These are phyloP conservation scores for Atta texana DNA, from an alignment of 1,140 invertebrate genomes.

Conservation along the genomic window DNA sequence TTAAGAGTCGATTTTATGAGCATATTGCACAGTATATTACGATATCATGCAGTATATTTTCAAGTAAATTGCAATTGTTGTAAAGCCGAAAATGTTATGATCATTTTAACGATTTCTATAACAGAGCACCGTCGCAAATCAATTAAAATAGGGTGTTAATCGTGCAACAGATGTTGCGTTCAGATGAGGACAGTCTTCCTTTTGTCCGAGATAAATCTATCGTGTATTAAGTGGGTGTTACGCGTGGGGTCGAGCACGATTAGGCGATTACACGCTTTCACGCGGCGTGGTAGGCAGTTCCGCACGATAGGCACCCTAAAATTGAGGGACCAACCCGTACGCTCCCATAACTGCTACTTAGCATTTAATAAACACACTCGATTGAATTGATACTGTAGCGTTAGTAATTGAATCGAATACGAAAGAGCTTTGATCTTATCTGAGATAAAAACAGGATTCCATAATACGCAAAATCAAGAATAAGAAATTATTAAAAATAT, in stretches of 20 bases:
- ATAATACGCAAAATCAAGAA: neutral
- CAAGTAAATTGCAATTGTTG: conserved; percentile 9
- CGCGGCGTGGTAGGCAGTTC: conserved; percentile 40
- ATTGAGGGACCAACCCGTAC: conserved; percentile 31
- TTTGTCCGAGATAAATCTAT: conserved; percentile 60
- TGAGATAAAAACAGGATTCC: neutral
- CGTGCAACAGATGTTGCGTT: conserved; percentile 65
- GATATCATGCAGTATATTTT: neutral
- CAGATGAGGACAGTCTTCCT: conserved; percentile 52
- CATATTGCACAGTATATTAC: neutral
- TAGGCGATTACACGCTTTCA: conserved; percentile 64
- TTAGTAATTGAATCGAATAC: neutral
- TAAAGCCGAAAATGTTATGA: neutral
- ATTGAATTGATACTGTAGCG: conserved; percentile 58
- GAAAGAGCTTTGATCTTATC: neutral
- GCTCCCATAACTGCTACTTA: conserved; percentile 35
- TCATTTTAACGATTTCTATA: neutral
- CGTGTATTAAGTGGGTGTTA: conserved; percentile 70
- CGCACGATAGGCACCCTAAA: conserved; percentile 2
- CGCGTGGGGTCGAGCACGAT: conserved; percentile 55
- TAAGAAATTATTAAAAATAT: neutral
- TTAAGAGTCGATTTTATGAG: conserved; percentile 21
- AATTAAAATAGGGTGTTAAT: conserved; percentile 25
- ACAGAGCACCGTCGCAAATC: conserved; percentile 16
- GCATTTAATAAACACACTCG: conserved; percentile 39